phyloP scores from a whole-genome alignment of 2,888 invertebrate genomes.

The Nephrotoma flavescens region DNA sequence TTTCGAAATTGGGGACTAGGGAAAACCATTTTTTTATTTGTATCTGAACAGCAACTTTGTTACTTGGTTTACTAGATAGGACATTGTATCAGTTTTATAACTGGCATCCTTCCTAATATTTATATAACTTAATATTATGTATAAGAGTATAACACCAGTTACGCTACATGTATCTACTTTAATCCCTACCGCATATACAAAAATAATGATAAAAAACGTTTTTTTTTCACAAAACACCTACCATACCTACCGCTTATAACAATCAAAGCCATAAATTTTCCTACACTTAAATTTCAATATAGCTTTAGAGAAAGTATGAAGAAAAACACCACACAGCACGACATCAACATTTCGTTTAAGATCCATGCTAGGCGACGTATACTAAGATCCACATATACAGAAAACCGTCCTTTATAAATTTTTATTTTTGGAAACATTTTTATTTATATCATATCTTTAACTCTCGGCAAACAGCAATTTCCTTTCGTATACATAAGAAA shows the following conservation, averaged over 20 bases:
- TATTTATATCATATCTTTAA: background rate
- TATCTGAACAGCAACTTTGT: too few relatives aligned
- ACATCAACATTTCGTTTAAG: background rate
- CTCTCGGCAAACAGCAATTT: background rate
- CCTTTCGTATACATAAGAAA: background rate
- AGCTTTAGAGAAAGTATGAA: background rate
- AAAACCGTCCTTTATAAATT: background rate
- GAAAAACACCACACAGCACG: background rate
- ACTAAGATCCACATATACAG: background rate
- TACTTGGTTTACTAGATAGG: too few relatives aligned
- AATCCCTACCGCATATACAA: background rate
- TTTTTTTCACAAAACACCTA: background rate
- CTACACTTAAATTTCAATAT: background rate
- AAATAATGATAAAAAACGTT: background rate
- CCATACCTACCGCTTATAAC: background rate
- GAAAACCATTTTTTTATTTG: background rate
- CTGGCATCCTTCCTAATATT: background rate
- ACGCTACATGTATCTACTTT: background rate
- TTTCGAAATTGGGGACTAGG: background rate
- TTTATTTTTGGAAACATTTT: background rate
- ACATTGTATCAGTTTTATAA: background rate
- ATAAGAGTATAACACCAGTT: background rate
- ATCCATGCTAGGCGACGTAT: background rate
- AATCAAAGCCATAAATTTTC: background rate
- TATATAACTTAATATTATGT: background rate